A percentile compares a stretch with the other conserved stretches of the same genome.
Conservation (phyloP, 2,888 invertebrate genomes). For the Prosopocoilus inquinatus region DNA sequence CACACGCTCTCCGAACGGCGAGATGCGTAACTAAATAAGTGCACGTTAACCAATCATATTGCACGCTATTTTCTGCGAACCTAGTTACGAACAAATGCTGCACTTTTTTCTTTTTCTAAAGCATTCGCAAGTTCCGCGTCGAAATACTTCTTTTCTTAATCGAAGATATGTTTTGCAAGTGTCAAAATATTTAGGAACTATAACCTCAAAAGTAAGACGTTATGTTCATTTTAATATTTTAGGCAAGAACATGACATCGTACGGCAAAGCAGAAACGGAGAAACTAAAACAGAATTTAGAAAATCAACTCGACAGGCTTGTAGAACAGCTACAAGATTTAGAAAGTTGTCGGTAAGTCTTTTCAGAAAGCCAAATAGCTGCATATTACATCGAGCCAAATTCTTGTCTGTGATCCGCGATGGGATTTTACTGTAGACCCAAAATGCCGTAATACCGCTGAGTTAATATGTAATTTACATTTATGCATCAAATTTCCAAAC, state of each 20-base stretch:
- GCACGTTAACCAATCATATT: background rate
- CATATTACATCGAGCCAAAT: no score
- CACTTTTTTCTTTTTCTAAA: no score
- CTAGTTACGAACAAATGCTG: background rate
- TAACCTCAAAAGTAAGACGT: no score
- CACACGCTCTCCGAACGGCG: conserved; percentile 46
- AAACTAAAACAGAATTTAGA: conserved; percentile 64
- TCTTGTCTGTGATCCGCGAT: no score
- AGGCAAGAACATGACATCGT: conserved; percentile 49
- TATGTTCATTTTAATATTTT: background rate
- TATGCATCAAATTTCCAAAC: no score
- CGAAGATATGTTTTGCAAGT: no score
- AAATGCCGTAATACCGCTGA: no score
- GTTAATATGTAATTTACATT: no score
- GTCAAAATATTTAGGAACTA: no score
- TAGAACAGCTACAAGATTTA: conserved; percentile 68
- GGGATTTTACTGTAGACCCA: no score
- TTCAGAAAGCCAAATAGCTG: background rate
- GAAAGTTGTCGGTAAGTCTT: conserved; percentile 63
- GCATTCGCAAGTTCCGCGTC: no score
- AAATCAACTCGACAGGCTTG: conserved; percentile 65
- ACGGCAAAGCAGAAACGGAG: conserved; percentile 61
- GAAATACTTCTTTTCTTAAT: no score
- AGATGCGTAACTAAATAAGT: conserved; percentile 34
- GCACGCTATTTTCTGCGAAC: background rate